Conservation (phyloP, 2,113 vertebrate genomes). For the Psephotus haematonotus region DNA sequence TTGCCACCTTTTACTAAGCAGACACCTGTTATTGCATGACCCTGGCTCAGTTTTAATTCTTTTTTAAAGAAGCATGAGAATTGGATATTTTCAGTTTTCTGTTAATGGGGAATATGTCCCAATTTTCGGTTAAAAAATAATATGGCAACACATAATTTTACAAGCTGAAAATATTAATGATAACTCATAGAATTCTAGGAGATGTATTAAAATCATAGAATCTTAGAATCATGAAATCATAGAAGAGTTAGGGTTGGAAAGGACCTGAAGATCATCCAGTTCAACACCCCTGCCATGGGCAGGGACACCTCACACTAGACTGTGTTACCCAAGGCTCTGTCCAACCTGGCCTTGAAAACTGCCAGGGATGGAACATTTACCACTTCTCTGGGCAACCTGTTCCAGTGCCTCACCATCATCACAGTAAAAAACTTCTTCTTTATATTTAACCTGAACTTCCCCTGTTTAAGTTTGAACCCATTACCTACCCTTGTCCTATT, state of each 20-base stretch:
- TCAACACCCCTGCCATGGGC: neutral
- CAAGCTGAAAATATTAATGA: slow-evolving; percentile 49
- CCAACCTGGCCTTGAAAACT: neutral
- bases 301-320: neutral
- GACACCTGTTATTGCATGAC: neutral
- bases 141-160: slow-evolving; percentile 39
- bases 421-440: neutral
- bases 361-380: neutral
- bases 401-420: neutral
- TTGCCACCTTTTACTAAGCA: neutral
- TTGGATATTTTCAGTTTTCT: neutral
- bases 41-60: neutral
- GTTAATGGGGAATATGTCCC: neutral
- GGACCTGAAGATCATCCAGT: neutral
- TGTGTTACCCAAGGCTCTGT: neutral
- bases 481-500: neutral
- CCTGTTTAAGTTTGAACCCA: neutral
- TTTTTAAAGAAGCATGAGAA: neutral
- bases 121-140: slow-evolving; percentile 13
- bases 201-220: neutral
- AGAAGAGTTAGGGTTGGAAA: neutral
- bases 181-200: slow-evolving; percentile 48
- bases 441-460: neutral
- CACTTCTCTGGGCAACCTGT: neutral
- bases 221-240: neutral